phyloP scores from a whole-genome alignment of 2,888 invertebrate species.

The Orthosia gracilis region DNA sequence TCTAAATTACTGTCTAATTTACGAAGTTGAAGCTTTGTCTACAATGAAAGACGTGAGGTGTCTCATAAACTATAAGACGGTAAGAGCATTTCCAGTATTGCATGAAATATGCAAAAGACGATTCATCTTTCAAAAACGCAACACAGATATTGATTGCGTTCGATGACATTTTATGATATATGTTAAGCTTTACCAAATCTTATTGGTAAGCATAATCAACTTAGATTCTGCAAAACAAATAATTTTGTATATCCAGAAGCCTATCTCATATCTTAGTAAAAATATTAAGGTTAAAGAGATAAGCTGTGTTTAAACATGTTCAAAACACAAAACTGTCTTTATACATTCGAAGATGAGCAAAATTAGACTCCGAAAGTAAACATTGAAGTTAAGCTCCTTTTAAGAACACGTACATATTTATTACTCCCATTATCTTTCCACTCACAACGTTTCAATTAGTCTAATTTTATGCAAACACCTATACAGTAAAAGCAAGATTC shows the following conservation, averaged over 20 bases:
- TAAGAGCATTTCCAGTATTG: neutral
- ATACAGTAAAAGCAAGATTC: conserved; percentile 32
- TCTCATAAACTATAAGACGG: neutral
- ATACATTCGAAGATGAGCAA: too few species aligned
- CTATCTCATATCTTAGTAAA: neutral
- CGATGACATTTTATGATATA: too few species aligned
- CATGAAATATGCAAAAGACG: too few species aligned
- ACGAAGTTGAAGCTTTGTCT: too few species aligned
- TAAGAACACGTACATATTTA: conserved; percentile 26
- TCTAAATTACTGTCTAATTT: too few species aligned
- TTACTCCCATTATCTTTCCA: conserved; percentile 10
- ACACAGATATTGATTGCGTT: neutral
- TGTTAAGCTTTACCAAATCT: neutral
- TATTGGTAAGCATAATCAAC: too few species aligned
- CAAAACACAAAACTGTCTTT: neutral
- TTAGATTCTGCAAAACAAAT: too few species aligned
- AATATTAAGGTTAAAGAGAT: neutral
- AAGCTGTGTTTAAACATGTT: neutral
- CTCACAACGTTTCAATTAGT: conserved; percentile 28
- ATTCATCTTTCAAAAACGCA: neutral
- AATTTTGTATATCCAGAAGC: too few species aligned
- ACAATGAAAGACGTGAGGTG: neutral
- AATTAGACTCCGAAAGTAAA: too few species aligned
- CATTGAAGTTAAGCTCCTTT: conserved; percentile 5
- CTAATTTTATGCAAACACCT: conserved; percentile 10